phyloP scores from a whole-genome alignment of 2,888 invertebrate genomes.

The Drosophila helvetica region DNA sequence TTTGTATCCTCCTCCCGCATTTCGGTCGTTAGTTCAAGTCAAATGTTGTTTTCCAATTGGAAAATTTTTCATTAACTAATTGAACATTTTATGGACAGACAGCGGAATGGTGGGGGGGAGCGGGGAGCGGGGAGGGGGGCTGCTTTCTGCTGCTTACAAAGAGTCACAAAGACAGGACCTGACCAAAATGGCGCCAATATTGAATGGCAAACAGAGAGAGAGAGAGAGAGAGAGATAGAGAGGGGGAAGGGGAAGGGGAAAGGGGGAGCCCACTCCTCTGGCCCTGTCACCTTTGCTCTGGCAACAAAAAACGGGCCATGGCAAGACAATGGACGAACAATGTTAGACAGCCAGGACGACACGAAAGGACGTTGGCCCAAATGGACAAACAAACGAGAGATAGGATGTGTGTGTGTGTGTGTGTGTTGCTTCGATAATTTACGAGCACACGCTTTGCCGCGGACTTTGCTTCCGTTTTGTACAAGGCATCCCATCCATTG shows the following conservation, averaged over 20 bases:
- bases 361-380: constrained; percentile 77
- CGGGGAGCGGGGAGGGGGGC: neutral
- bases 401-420: constrained; percentile 23
- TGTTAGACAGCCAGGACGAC: constrained; percentile 59
- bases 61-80: constrained; percentile 83
- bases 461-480: constrained; percentile 49
- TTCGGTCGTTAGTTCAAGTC: constrained; percentile 69
- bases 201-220: constrained; percentile 64
- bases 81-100: constrained; percentile 78
- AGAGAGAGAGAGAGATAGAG: neutral
- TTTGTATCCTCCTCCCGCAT: constrained; percentile 6
- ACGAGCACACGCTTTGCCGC: constrained; percentile 71
- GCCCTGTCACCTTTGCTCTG: constrained; percentile 3
- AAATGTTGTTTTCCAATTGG: constrained; percentile 79
- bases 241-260: neutral
- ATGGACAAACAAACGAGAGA: constrained; percentile 57
- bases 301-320: constrained; percentile 59
- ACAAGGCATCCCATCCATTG: constrained; percentile 1
- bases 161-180: constrained; percentile 21
- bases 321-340: constrained; percentile 50
- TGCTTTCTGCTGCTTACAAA: constrained; percentile 17
- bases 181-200: constrained; percentile 68
- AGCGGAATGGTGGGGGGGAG: neutral
- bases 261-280: neutral
- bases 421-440: constrained; percentile 63